A percentile compares a stretch with the other conserved stretches of the same genome.
phyloP scores from a whole-genome alignment of 2,888 invertebrate genomes.

The Odiellus spinosus region DNA sequence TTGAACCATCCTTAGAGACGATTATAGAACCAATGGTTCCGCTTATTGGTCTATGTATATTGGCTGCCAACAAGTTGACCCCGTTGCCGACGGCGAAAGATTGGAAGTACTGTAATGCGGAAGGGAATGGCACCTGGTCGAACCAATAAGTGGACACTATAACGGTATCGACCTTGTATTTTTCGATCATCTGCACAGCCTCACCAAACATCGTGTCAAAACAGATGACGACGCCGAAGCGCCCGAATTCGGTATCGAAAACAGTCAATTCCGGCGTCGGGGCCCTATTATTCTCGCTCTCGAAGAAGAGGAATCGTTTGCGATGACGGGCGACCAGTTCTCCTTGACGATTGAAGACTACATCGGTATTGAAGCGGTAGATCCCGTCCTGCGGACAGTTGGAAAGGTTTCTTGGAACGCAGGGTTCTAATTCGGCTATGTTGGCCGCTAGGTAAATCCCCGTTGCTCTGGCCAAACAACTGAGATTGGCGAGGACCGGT shows the following conservation, averaged over 20 bases:
- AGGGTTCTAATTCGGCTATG: conserved; percentile 45
- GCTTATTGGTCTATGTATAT: conserved; percentile 43
- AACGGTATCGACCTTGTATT: conserved; percentile 42
- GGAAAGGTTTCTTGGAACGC: conserved; percentile 34
- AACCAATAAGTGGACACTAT: conserved; percentile 62
- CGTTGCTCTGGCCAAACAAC: conserved; percentile 42
- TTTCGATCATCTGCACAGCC: conserved; percentile 43
- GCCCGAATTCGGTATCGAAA: conserved; percentile 28
- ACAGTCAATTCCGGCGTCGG: conserved; percentile 15
- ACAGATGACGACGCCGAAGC: conserved; percentile 63
- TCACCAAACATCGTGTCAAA: conserved; percentile 62
- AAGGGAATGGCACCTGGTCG: conserved; percentile 52
- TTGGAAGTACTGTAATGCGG: conserved; percentile 46
- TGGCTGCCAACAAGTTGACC: conserved; percentile 52
- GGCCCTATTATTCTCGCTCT: conserved; percentile 24
- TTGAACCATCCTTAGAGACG: conserved; percentile 42
- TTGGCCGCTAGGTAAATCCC: conserved; percentile 53
- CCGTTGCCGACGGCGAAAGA: conserved; percentile 50
- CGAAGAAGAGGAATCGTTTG: conserved; percentile 25
- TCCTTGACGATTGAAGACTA: conserved; percentile 58
- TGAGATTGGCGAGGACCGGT: conserved; percentile 22
- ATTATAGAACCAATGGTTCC: conserved; percentile 61
- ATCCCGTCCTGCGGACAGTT: conserved; percentile 36
- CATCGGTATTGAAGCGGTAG: conserved; percentile 47
- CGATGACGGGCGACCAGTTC: conserved; percentile 47